Evolutionary conservation across 2,888 invertebrate species (phyloP), one percentile per base, ranked within the genome.

Genomic region (Yponomeuta sedellus): DNA sequence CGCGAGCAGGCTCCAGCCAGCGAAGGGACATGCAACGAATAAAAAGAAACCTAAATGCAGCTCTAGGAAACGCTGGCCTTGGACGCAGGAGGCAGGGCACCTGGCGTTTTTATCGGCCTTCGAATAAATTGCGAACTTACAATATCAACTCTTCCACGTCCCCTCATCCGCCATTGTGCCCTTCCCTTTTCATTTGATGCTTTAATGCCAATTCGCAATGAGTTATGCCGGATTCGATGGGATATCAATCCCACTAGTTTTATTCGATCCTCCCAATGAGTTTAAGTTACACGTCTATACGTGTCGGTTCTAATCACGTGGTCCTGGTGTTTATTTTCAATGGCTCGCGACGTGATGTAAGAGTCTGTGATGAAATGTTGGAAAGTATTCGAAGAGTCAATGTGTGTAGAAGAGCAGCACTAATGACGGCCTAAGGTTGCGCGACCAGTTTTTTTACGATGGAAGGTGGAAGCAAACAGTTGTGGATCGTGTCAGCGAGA

Each of bases 31-130:
- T 86, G 88, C 89, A 87, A 87, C 81, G 77, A 89, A 85, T 86
- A 91, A 91, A 90, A 91, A 87, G 80, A 88, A 85, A 84, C 85
- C 86, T 84, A 90, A 83, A 88, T 88, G 90, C 89, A 90, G 82
- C 90, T 88, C 90, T 90, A 91, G 89, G 90, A 90, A 90, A 86
- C 79, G 83, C 86, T 88, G 85, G 84, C 90, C 91, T 91, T 91
- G 90, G 80, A 82, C 83, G 79, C 86, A 85, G 85, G 82, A 84
- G 86, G 83, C 86, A 79, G 75, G 85, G 88, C 91, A 91, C 88
- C 90, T 91, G 90, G 90, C 82, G 89, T 90, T 88, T 87, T 91
- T 89, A 83, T 86, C 76, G 85, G 82, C 85, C 85, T 87, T 88
- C 81, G 77, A 82, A 83, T 83, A 86, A 83, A 82, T 85, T 83